A percentile compares a stretch with the other conserved stretches of the same genome.
Conservation (phyloP, 2,888 invertebrate species). For the Matsumyia berberina region DNA sequence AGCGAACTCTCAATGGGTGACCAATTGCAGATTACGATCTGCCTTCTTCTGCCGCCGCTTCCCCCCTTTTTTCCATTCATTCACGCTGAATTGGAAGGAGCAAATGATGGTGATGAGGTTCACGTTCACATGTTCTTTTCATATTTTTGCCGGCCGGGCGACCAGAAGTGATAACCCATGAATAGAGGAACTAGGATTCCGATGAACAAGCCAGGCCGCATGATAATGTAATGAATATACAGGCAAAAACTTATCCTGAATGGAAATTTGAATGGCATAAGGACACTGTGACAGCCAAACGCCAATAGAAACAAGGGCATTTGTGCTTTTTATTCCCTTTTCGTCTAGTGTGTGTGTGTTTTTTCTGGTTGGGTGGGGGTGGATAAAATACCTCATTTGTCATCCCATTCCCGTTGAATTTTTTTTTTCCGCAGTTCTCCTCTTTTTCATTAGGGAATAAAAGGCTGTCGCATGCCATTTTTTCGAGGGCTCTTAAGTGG, state of each 20-base stretch:
- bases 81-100: slow-evolving; percentile 32
- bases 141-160: slow-evolving; percentile 8
- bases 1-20: slow-evolving; percentile 72
- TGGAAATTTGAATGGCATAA: slow-evolving; percentile 67
- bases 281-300: slow-evolving; percentile 68
- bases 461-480: slow-evolving; percentile 57
- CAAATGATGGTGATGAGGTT: slow-evolving; percentile 71
- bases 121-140: slow-evolving; percentile 64
- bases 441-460: slow-evolving; percentile 62
- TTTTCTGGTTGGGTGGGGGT: neutral
- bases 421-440: slow-evolving; percentile 23
- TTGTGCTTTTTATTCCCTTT: slow-evolving; percentile 48
- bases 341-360: neutral
- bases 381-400: slow-evolving; percentile 66
- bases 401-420: slow-evolving; percentile 33
- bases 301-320: slow-evolving; percentile 60
- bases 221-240: slow-evolving; percentile 73
- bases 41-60: slow-evolving; percentile 11
- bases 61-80: slow-evolving; percentile 14
- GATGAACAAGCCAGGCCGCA: slow-evolving; percentile 21
- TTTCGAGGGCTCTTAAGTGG: slow-evolving; percentile 53
- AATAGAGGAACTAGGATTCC: slow-evolving; percentile 57
- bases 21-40: slow-evolving; percentile 74
- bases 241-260: slow-evolving; percentile 62
- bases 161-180: slow-evolving; percentile 49